Percentiles rank a stretch among this genome's conserved stretches.
Conservation (phyloP, 1,140 invertebrate genomes). For the Bombus cullumanus region DNA sequence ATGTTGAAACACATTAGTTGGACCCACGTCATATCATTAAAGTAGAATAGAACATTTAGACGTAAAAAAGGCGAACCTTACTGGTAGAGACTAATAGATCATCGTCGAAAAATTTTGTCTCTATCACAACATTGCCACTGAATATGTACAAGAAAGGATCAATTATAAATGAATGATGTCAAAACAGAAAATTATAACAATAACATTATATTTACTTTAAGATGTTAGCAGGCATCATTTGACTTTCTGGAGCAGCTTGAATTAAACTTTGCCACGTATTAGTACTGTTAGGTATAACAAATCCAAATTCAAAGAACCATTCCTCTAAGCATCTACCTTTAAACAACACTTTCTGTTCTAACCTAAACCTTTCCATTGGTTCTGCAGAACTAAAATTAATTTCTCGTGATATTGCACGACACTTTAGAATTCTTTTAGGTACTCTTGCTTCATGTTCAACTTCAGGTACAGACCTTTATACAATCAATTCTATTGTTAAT, state of each 20-base stretch:
- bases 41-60: slow-evolving; percentile 84
- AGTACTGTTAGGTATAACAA: slow-evolving; percentile 98
- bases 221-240: slow-evolving; percentile 99
- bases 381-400: slow-evolving; percentile 99
- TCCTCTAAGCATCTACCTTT: slow-evolving; percentile 94
- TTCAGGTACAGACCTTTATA: slow-evolving; percentile 88
- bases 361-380: slow-evolving; percentile 97
- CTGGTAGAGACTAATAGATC: slow-evolving; percentile 97
- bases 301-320: slow-evolving; percentile 99
- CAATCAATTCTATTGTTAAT: not conserved
- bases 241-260: slow-evolving; percentile 98
- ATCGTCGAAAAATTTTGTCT: slow-evolving; percentile 99
- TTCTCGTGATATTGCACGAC: slow-evolving; percentile 97
- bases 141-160: slow-evolving; percentile 81
- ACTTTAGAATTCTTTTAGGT: slow-evolving; percentile 98
- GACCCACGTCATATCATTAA: slow-evolving; percentile 40
- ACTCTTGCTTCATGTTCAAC: slow-evolving; percentile 98
- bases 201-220: slow-evolving; percentile 88
- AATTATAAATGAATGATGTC: slow-evolving; percentile 21
- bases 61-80: slow-evolving; percentile 97
- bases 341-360: slow-evolving; percentile 96
- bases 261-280: slow-evolving; percentile 99
- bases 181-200: not conserved
- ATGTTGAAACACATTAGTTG: slow-evolving; percentile 39
- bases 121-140: slow-evolving; percentile 99